Base-by-base conservation (phyloP, 53 echinoderm and acorn worm species). In the Stichopus horrens region DNA sequence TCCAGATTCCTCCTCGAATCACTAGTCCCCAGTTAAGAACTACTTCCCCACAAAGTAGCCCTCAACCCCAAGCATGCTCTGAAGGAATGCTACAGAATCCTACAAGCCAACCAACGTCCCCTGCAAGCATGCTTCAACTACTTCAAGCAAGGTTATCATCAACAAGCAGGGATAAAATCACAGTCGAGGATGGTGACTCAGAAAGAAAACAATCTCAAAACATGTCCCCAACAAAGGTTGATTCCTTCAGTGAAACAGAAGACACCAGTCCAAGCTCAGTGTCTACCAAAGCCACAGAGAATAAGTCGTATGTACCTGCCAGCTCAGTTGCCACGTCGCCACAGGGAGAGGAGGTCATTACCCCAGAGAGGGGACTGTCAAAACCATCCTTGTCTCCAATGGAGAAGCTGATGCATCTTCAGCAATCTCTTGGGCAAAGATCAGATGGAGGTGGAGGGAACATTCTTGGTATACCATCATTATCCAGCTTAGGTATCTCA, bases 341-440 rank as follows among this genome's bases (percentile, higher is more conserved):
- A 37, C 21, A 23, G 22, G 58, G 56, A 53, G 57, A 22, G 21
- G 7, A 20, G 19, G 23, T n/a, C 22, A 9, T 21, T 8, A 18
- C 81, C 21, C 81, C 81, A 14, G 18, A 20, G 19, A 58, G 56
- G 10, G 9, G n/a, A 8, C 21, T 10, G 10, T 8, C 58, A 57
- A 55, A 58, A 18, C 81, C 81, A 7, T 55, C 81, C 58, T 20
- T 81, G 22, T 81, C 81, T 57, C 81, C 81, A 56, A 58, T 81
- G 57, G 81, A 81, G 81, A 81, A 57, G 53, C 20, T 81, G 18
- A 7, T 56, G 58, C 81, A 56, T n/a, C 81, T 81, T 4, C 56
- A 22, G 18, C 18, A 81, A 56, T 57, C 57, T 7, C 21, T 81
- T 16, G 81, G 56, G 7, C 16, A 5, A 71, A 58, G 81, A 56